These are phyloP conservation scores for Aphaenogaster ashmeadi DNA, from an alignment of 1,140 invertebrate genomes.

Conservation along the genomic window DNA sequence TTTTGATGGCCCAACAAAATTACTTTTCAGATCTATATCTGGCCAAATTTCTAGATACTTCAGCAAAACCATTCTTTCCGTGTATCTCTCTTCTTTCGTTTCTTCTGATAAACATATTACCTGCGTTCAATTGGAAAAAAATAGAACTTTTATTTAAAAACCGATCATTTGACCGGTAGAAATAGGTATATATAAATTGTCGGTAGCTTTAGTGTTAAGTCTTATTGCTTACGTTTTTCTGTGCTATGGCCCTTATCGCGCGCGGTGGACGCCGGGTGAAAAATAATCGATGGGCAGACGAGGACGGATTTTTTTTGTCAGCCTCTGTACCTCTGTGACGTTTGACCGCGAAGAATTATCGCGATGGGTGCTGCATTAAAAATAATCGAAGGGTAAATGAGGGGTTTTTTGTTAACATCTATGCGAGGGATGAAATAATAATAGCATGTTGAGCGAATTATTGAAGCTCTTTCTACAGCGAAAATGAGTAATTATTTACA, in stretches of 20 bases:
- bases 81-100: too few relatives aligned
- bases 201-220: too few relatives aligned
- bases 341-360: constrained; percentile 10
- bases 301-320: not conserved
- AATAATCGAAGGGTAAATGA: constrained; percentile 4
- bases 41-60: too few relatives aligned
- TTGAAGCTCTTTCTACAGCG: not conserved
- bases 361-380: not conserved
- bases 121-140: too few relatives aligned
- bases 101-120: too few relatives aligned
- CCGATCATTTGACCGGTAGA: too few relatives aligned
- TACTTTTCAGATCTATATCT: too few relatives aligned
- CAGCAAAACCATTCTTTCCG: too few relatives aligned
- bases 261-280: not conserved
- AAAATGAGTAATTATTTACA: not conserved
- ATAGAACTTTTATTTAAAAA: too few relatives aligned
- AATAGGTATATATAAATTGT: too few relatives aligned
- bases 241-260: not conserved
- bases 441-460: not conserved
- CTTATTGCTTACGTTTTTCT: too few relatives aligned
- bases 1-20: too few relatives aligned
- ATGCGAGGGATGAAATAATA: not conserved
- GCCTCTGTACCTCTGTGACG: not conserved
- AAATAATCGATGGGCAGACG: not conserved
- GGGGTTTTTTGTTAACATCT: not conserved